Evolutionary conservation across 2,888 invertebrate species (phyloP).

Genomic region (Drosophila helvetica): DNA sequence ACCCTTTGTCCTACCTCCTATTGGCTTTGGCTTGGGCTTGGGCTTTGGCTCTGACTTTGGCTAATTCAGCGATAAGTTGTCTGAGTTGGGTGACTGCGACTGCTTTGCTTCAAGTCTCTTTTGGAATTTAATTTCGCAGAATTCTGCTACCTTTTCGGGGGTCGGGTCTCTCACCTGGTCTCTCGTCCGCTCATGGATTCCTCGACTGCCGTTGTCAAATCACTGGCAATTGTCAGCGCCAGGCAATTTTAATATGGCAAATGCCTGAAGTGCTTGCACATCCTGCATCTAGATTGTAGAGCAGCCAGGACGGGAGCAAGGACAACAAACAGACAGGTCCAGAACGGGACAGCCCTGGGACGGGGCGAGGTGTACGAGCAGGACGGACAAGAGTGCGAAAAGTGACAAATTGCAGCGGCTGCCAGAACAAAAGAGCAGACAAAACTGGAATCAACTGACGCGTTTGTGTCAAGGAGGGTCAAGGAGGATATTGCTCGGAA

Average conservation of each 20-base stretch:
- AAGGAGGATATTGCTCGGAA: conserved; percentile 39
- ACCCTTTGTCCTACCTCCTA: conserved; percentile 37
- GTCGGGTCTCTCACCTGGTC: conserved; percentile 31
- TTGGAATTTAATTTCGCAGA: conserved; percentile 41
- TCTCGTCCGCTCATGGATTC: conserved; percentile 41
- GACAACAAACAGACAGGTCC: conserved; percentile 19
- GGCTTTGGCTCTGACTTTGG: conserved; percentile 26
- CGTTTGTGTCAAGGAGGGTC: conserved; percentile 54
- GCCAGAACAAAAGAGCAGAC: conserved; percentile 35
- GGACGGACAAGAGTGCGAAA: conserved; percentile 62
- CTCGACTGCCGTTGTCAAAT: conserved; percentile 30
- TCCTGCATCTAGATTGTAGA: conserved; percentile 20
- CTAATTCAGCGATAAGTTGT: conserved; percentile 68
- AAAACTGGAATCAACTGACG: conserved; percentile 33
- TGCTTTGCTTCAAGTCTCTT: conserved; percentile 4
- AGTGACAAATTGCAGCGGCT: conserved; percentile 70
- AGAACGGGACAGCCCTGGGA: conserved; percentile 5
- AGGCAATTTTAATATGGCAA: conserved; percentile 57
- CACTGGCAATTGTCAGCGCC: conserved; percentile 56
- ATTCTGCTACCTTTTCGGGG: conserved; percentile 1
- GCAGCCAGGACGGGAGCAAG: background rate
- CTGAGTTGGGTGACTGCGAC: conserved; percentile 48
- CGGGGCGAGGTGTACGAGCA: conserved; percentile 31
- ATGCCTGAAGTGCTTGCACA: conserved; percentile 44
- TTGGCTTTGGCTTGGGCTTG: conserved; percentile 44